phyloP scores from a whole-genome alignment of 2,797 vertebrate species.

The Liasis olivaceus region DNA sequence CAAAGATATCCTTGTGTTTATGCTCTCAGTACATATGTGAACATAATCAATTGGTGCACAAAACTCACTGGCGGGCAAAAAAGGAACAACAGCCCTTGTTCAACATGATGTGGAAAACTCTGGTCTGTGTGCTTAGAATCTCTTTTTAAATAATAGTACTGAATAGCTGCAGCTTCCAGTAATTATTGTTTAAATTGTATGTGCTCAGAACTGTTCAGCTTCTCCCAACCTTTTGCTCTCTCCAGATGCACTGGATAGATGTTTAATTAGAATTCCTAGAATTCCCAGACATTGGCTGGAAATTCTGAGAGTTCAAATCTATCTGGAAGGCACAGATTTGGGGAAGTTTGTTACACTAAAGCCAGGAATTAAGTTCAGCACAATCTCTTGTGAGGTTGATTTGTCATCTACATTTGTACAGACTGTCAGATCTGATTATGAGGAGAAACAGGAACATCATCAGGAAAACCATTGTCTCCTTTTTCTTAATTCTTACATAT shows the following conservation, averaged over 20 bases:
- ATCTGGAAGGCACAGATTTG: not conserved
- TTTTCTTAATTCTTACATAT: conserved; percentile 6
- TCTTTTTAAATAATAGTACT: conserved; percentile 13
- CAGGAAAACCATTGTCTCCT: conserved; percentile 20
- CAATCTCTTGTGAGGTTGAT: conserved; percentile 41
- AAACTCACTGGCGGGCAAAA: not conserved
- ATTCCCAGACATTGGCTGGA: not conserved
- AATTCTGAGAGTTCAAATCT: not conserved
- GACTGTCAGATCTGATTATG: not conserved
- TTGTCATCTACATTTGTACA: conserved; percentile 46
- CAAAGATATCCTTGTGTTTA: not conserved
- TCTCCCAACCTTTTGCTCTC: not conserved
- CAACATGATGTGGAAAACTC: not conserved
- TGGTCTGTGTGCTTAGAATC: not conserved
- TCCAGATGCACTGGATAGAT: not conserved
- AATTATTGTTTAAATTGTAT: not conserved
- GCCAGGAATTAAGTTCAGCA: conserved; percentile 22
- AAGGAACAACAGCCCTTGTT: not conserved
- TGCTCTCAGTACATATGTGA: not conserved
- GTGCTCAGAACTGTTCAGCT: conserved; percentile 25
- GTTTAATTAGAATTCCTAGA: not conserved
- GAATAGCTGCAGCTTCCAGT: conserved; percentile 34
- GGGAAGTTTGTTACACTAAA: not conserved
- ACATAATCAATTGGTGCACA: not conserved
- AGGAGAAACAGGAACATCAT: conserved; percentile 7